Percentiles rank a stretch among this genome's conserved stretches.
Evolutionary conservation across 2,113 vertebrate species (phyloP).

Genomic region (Nothobranchius kuhntae): DNA sequence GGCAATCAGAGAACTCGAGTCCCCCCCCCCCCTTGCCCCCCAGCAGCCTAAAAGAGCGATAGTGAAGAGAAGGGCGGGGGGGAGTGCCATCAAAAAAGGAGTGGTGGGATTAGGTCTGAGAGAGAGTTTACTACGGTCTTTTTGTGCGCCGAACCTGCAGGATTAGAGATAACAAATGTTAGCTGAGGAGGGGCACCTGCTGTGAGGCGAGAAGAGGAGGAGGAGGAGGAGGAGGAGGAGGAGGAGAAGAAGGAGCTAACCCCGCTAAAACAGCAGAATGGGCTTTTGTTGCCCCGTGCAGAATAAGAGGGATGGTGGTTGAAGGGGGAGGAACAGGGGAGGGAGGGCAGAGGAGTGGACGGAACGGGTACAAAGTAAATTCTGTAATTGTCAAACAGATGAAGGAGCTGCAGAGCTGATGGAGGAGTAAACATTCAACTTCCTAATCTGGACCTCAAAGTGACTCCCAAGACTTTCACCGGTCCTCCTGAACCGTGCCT

Average conservation of each 20-base stretch:
- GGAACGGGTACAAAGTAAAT: conserved; percentile 62
- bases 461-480: conserved; percentile 22
- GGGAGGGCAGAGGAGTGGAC: conserved; percentile 38
- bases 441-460: conserved; percentile 55
- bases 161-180: conserved; percentile 83
- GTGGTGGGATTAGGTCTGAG: conserved; percentile 78
- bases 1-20: conserved; percentile 76
- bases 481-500: conserved; percentile 23
- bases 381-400: conserved; percentile 71
- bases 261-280: conserved; percentile 69
- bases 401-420: conserved; percentile 57
- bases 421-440: conserved; percentile 56
- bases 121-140: conserved; percentile 79
- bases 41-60: conserved; percentile 70
- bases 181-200: conserved; percentile 75
- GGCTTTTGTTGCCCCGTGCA: conserved; percentile 67
- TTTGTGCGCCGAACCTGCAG: conserved; percentile 80
- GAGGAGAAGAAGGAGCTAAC: conserved; percentile 48
- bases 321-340: conserved; percentile 29
- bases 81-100: conserved; percentile 73
- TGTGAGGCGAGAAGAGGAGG: conserved; percentile 65
- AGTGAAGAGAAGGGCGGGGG: conserved; percentile 61
- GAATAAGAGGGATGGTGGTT: conserved; percentile 53
- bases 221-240: conserved; percentile 46
- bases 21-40: conserved; percentile 22